phyloP scores from a whole-genome alignment of 1,140 invertebrate species.

The Lethocerus indicus region DNA sequence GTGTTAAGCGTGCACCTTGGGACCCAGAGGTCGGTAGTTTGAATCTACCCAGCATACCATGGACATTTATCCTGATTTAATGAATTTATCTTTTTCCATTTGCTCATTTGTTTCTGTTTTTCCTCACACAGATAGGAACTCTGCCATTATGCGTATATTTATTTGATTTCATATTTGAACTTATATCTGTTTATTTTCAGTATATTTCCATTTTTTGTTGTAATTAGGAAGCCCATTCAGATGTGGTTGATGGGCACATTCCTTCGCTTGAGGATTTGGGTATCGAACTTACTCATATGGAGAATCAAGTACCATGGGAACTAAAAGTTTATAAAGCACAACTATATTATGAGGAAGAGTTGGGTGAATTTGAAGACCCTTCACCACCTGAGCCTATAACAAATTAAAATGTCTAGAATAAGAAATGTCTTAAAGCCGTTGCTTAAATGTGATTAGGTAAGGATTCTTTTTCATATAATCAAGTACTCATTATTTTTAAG shows the following conservation, averaged over 20 bases:
- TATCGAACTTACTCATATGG: slow-evolving; percentile 52
- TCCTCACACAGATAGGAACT: background rate
- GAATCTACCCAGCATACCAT: no score
- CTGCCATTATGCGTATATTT: background rate
- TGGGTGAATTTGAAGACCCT: slow-evolving; percentile 56
- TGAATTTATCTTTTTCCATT: no score
- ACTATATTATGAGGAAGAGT: slow-evolving; percentile 49
- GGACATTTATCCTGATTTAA: no score
- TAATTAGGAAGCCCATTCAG: slow-evolving; percentile 54
- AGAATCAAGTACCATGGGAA: slow-evolving; percentile 62
- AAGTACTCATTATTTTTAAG: no score
- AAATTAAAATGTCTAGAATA: no score
- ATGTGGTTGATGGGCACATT: slow-evolving; percentile 39
- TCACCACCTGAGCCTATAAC: slow-evolving; percentile 32
- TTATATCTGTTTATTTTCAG: background rate
- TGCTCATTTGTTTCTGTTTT: no score
- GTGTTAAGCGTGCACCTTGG: no score
- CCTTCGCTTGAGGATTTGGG: slow-evolving; percentile 80
- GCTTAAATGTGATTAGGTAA: no score
- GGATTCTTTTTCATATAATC: no score
- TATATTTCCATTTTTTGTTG: background rate
- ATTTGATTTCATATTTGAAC: no score
- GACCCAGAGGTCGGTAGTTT: no score
- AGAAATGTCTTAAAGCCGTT: no score
- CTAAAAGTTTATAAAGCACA: slow-evolving; percentile 41